A percentile compares a stretch with the other conserved stretches of the same genome.
phyloP scores from a whole-genome alignment of 2,113 vertebrate genomes.

The Spea bombifrons region DNA sequence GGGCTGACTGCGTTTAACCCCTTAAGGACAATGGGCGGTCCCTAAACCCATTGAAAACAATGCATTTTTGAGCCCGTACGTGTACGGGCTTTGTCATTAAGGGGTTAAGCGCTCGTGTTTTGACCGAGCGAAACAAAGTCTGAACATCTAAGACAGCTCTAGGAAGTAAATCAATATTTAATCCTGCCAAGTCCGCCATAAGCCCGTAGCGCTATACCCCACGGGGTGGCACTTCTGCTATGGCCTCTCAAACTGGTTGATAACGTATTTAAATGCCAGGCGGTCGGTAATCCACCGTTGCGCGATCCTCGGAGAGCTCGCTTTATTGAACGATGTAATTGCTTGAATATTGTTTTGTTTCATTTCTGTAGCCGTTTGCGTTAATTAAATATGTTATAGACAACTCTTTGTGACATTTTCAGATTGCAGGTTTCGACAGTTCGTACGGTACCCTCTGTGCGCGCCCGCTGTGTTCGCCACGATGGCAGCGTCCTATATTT shows the following conservation, averaged over 20 bases:
- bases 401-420: constrained; percentile 63
- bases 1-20: not conserved
- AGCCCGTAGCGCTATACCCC: constrained; percentile 56
- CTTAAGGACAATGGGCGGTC: no score
- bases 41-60: no score
- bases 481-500: constrained; percentile 75
- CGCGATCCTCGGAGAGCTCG: constrained; percentile 64
- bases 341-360: constrained; percentile 70
- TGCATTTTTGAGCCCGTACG: no score
- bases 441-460: constrained; percentile 62
- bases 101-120: not conserved
- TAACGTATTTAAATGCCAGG: constrained; percentile 74
- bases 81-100: no score
- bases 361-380: constrained; percentile 74
- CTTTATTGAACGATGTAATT: constrained; percentile 75
- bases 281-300: constrained; percentile 66
- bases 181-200: constrained; percentile 57
- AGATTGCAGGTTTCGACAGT: constrained; percentile 67
- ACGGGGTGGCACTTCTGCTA: constrained; percentile 55
- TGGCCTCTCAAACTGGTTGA: constrained; percentile 64
- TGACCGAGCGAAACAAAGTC: not conserved
- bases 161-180: constrained; percentile 67
- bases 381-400: constrained; percentile 77
- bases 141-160: constrained; percentile 54
- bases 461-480: constrained; percentile 71